Base-by-base conservation (phyloP, 1,140 invertebrate genomes). In the Solenopsis fugax region DNA sequence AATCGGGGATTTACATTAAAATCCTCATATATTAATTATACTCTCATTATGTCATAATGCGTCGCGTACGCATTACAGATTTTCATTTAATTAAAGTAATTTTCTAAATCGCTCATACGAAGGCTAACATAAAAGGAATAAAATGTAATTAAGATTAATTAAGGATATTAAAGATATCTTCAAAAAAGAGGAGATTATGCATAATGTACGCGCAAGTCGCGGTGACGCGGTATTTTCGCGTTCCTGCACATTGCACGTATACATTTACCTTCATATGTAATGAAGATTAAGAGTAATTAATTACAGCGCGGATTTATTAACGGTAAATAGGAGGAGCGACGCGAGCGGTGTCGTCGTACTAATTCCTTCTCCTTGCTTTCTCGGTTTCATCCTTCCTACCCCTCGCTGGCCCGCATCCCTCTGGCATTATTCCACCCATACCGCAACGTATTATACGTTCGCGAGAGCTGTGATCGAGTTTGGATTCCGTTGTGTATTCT, bases 401-500 rank as follows among this genome's bases (percentile, higher is more conserved):
- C 62, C 77, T 60, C 45, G 73, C 64, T 54, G 64, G 58, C 76
- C 84, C 58, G 34, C 71, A 34, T 37, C 69, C 71, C 58, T 65
- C 48, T 73, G 80, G 80, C 80, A 73, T 84, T 84, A 84, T 84
- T 76, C 76, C 81, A 67, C 80, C 85, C 80, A 62, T 88, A 84
- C 86, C 56, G 81, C 71, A 76, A 85, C 64, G 64, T 82, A 81
- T 56, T 37, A 90, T 73, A 77, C 89, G 90, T 93, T 92, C 89
- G 89, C 90, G 87, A 90, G 90, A 92, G 84, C 92, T 94, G 93
- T 92, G 93, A 94, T 93, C 89, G 87, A 85, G 90, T 89, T 92
- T 93, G 80, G 87, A 88, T 90, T 91, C 82, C 76, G 58, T 89
- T 91, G 52, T 71, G 75, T 86, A 85, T 81, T 85, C 77, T 82